Conservation (phyloP, 2,888 invertebrate species). For the Tineola bisselliella region DNA sequence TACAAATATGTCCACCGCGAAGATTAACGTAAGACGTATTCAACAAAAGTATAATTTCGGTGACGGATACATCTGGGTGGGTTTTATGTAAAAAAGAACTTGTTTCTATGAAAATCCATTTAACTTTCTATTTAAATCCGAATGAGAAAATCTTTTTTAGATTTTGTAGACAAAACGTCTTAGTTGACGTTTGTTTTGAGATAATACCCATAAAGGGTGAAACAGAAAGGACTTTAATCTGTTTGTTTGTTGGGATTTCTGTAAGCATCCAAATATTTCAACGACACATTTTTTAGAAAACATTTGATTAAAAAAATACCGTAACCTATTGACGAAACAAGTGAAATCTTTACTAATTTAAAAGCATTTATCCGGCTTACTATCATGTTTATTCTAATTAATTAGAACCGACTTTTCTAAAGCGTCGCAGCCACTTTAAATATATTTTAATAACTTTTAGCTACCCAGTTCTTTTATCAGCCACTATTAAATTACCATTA, state of each 20-base stretch:
- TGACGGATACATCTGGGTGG: constrained; percentile 31
- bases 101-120: constrained; percentile 39
- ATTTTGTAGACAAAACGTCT: background rate
- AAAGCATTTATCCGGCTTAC: too few species aligned
- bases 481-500: too few species aligned
- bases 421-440: too few species aligned
- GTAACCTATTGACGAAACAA: too few species aligned
- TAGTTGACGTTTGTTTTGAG: background rate
- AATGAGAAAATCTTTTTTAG: constrained; percentile 7
- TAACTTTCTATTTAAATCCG: constrained; percentile 28
- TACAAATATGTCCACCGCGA: background rate
- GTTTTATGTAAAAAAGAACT: constrained; percentile 31
- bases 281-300: background rate
- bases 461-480: too few species aligned
- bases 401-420: too few species aligned
- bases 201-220: background rate
- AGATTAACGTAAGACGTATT: constrained; percentile 15
- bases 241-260: constrained; percentile 8
- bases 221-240: background rate
- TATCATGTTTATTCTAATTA: too few species aligned
- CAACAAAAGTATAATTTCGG: constrained; percentile 17
- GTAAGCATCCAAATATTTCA: background rate
- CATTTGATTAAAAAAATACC: background rate
- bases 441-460: too few species aligned
- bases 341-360: too few species aligned